These are phyloP conservation scores for Limnodromus scolopaceus DNA, from an alignment of 2,797 vertebrate species.

Conservation along the genomic window DNA sequence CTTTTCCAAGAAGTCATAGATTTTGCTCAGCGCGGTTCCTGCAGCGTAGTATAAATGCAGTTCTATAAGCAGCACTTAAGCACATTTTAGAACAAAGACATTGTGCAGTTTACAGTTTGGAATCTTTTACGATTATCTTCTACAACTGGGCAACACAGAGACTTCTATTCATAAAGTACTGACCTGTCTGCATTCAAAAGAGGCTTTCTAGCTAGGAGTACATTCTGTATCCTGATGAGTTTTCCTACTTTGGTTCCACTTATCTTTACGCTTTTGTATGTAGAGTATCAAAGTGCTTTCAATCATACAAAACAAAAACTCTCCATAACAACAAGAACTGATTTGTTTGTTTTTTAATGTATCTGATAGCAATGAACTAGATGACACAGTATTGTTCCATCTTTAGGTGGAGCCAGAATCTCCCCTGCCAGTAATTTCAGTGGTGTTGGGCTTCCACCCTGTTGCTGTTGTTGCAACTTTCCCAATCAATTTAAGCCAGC, in stretches of 20 bases:
- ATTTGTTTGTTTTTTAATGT: background rate
- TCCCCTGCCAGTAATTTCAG: background rate
- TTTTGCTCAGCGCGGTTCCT: background rate
- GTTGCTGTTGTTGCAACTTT: background rate
- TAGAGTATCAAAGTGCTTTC: background rate
- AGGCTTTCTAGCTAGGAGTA: background rate
- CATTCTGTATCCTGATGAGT: background rate
- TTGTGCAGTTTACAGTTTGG: background rate
- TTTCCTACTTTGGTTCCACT: background rate
- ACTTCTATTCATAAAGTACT: background rate
- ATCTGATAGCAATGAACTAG: background rate
- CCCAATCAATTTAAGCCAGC: background rate
- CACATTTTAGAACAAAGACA: background rate
- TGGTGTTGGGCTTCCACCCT: background rate
- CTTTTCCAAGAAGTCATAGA: background rate
- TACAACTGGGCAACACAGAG: background rate
- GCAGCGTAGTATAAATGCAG: background rate
- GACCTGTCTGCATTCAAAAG: background rate
- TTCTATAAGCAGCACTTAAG: background rate
- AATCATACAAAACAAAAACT: background rate
- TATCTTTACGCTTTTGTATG: background rate
- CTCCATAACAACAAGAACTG: background rate
- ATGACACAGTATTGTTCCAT: background rate
- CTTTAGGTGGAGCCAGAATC: slow-evolving; percentile 12
- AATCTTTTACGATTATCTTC: background rate